These are phyloP conservation scores for Phylloscopus trochiloides DNA, from an alignment of 2,113 vertebrate genomes.

Conservation along the genomic window DNA sequence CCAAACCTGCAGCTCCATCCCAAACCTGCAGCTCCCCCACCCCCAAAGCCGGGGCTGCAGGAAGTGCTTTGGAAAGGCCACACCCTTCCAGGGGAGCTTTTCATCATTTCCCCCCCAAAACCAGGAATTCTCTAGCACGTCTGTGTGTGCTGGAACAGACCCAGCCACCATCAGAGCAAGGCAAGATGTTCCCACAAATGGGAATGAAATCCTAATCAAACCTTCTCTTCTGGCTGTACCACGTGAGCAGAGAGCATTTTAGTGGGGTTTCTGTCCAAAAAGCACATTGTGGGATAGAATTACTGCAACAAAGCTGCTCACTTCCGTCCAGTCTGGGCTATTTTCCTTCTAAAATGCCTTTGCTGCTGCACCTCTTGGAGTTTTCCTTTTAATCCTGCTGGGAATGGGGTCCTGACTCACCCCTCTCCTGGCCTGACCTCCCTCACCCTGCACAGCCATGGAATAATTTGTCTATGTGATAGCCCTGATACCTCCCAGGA, in stretches of 20 bases:
- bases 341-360: not conserved
- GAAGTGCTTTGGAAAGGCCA: not conserved
- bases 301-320: not conserved
- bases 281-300: not conserved
- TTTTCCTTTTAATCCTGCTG: not conserved
- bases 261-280: not conserved
- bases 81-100: not conserved
- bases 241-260: not conserved
- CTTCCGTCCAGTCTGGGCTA: not conserved
- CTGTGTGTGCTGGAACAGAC: not conserved
- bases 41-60: not conserved
- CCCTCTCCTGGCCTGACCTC: not conserved
- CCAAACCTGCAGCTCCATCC: not conserved
- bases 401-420: not conserved
- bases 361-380: not conserved
- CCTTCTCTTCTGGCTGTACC: not conserved
- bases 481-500: not conserved
- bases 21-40: not conserved
- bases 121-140: rapidly evolving
- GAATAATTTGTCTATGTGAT: not conserved
- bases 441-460: rapidly evolving
- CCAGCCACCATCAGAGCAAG: not conserved
- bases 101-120: not conserved
- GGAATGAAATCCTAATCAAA: not conserved
- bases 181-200: not conserved